Evolutionary conservation across 2,888 invertebrate species (phyloP), one percentile per base, ranked within the genome.

Genomic region (Drosophila leonis): DNA sequence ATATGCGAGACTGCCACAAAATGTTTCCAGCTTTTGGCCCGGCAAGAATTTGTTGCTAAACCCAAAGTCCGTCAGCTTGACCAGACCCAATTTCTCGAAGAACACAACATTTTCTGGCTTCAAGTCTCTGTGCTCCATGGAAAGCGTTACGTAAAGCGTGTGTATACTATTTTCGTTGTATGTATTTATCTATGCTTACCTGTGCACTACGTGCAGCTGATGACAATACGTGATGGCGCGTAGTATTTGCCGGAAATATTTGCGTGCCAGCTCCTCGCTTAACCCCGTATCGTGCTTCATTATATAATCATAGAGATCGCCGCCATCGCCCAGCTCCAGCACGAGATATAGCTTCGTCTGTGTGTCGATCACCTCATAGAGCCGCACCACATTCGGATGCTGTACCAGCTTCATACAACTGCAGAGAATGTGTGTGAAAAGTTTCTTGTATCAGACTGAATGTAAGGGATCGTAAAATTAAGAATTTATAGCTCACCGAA

Each of bases 91-190:
- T 94, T 98, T 98, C 94, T 99, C 98, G 93, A 99, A 99, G 94
- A 99, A 99, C 56, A 99, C 98, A 69, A 99, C 99, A 94, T 99
- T 99, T 94, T 99, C 99, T 15, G 99, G 99, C 94, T 99, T 99
- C 80, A 99, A 94, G 94, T 99, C 99, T 80, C 99, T 95, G 63
- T 15, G 13, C 39, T 37, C 6, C 27, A 71, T 37, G 44, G 42
- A 42, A 60, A 46, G 33, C 10, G 61, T 83, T 78, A 89, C 75
- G 76, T 84, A 84, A 82, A 78, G 13, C 51, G 41, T 52, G 24
- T 51, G 12, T 49, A 20, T 18, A 49, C 13, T 12, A 12, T 48
- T 46, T 42, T 37, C 35, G 33, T 48, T 51, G 13, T 27, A 33
- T 31, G 10, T 18, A 3, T 41, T 65, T 60, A 52, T 52, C 41